Evolutionary conservation across 2,797 vertebrate species (phyloP), one percentile per base, ranked within the genome.

Genomic region (Ctenopoma multispine): DNA sequence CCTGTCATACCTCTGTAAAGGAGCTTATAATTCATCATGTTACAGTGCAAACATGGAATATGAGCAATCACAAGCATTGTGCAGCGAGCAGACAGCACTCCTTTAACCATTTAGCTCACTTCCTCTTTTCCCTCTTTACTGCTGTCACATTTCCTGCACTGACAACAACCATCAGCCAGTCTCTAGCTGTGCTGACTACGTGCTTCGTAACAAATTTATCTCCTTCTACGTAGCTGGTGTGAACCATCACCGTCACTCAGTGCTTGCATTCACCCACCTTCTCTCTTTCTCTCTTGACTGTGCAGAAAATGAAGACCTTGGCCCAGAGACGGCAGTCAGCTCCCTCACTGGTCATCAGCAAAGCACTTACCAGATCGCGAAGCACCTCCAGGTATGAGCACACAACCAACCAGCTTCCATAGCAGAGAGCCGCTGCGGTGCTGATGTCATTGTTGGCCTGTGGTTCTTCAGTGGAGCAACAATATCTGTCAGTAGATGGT

Each of bases 221-320:
- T 24, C 24, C 20, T 10, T 34, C 29, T 50, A 10, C 1, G 5
- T 11, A 9, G 50, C 46, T 18, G 31, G 24, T 1, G 21, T 55
- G n/a, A 34, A 55, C 55, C 20, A 0, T 34, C 47, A 15, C 41
- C 44, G 40, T 13, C 7, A 13, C 13, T 46, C 13, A 3, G 5
- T 1, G 1, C 23, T 43, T 24, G 17, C 36, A 13, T 14, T 89
- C 43, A 87, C 64, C 64, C 50, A 11, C 50, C 53, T 13, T 8
- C 48, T 29, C 46, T 40, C 38, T 50, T 15, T 53, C 29, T 67
- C 43, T 69, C 17, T n/a, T 24, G 11, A 1, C 18, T 46, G 61
- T 87, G 68, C 75, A 98, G 96, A 97, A 97, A 93, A 97, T 97
- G 96, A 98, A 98, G 95, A 96, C 95, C 44, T 87, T 97, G 90